Base-by-base conservation (phyloP, 2,888 invertebrate genomes). In the Phengaris arion region DNA sequence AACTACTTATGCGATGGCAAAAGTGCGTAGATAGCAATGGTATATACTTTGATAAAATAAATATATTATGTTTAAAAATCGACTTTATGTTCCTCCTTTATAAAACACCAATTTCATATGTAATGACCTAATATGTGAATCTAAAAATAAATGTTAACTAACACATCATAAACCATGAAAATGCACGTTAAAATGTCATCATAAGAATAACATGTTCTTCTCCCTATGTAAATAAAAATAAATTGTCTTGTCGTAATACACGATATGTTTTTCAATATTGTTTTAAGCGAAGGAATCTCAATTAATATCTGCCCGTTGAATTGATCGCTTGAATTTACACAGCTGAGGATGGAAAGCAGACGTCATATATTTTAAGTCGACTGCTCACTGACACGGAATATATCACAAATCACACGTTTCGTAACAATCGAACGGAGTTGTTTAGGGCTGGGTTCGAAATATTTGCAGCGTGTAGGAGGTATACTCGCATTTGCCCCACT, bases 301-400 rank as follows among this genome's bases (percentile, higher is more conserved):
- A 70, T 48, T 70, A 70, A 70, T 70, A 70, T 51, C 51, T 70
- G 70, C 48, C 70, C 35, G 13, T 68, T 51, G 46, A 74, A 74
- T 74, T 68, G 46, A 46, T 74, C 55, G 69, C 55, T 68, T 76
- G 52, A 74, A 75, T 78, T 76, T 75, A 77, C 77, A 68, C 77
- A 77, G 76, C 75, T 64, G 74, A 74, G 54, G 35, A 13, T 72
- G 75, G 76, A 79, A 74, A 57, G 69, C 70, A 74, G 74, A 79
- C 77, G 79, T 80, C 79, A 79, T 52, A 57, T 72, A 55, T 73
- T 69, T 77, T 54, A 72, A 72, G 72, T 10, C 54, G 72, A 72
- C 52, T 52, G 54, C 35, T 35, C 72, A 52, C 72, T 70, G 48
- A 51, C 22, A 72, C 64, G 35, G 22, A 54, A 54, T 54, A 54